These are phyloP conservation scores for Sapayoa aenigma DNA, from an alignment of 2,113 vertebrate species.

Conservation along the genomic window DNA sequence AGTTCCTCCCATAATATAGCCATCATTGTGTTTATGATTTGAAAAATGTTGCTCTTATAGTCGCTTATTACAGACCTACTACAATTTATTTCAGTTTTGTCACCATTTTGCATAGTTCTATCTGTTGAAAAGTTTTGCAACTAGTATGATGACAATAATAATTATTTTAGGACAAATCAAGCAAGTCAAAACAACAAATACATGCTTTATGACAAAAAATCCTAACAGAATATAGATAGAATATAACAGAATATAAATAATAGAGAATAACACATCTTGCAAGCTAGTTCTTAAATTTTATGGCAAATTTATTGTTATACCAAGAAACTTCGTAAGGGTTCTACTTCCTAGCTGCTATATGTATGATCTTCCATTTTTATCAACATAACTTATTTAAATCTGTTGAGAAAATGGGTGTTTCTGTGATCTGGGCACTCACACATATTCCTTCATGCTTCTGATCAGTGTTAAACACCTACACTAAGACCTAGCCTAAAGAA, in stretches of 20 bases:
- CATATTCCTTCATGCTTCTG: neutral
- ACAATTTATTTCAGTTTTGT: neutral
- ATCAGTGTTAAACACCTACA: neutral
- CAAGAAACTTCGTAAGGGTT: neutral
- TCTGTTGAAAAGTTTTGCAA: neutral
- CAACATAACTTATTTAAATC: neutral
- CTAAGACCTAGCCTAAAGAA: neutral
- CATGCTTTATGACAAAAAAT: neutral
- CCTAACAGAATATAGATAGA: neutral
- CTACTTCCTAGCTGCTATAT: neutral
- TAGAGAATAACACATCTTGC: neutral
- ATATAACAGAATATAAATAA: neutral
- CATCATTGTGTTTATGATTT: neutral
- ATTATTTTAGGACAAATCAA: neutral
- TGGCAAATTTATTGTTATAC: neutral
- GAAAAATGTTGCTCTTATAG: neutral
- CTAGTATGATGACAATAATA: neutral
- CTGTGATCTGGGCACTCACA: neutral
- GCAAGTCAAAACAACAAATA: neutral
- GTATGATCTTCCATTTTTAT: neutral
- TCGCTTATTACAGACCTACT: neutral
- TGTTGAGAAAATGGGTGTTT: neutral
- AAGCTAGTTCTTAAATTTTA: neutral
- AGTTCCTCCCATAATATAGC: neutral
- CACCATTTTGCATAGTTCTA: neutral